phyloP scores from a whole-genome alignment of 2,113 vertebrate genomes.

The Numida meleagris region DNA sequence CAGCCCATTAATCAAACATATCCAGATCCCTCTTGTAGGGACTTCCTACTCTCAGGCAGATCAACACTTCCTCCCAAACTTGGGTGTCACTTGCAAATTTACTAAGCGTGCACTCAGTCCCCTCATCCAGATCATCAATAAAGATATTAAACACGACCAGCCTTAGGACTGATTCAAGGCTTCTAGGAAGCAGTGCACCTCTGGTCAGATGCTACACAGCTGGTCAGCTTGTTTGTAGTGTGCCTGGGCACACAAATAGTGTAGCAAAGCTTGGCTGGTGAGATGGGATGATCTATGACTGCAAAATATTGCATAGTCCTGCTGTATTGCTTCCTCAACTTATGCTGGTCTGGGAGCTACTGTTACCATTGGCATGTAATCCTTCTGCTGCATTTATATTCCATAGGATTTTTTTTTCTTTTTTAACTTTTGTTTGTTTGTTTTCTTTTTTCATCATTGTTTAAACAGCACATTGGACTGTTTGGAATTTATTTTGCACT shows the following conservation, averaged over 20 bases:
- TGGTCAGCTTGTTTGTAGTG: background rate
- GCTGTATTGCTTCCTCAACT: background rate
- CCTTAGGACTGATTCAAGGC: no score
- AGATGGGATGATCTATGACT: background rate
- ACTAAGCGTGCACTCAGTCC: no score
- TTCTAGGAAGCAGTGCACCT: background rate
- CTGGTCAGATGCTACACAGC: background rate
- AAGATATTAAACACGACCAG: no score
- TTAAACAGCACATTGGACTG: background rate
- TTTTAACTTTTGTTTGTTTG: background rate
- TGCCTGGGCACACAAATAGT: fast-evolving
- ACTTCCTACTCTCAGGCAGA: no score
- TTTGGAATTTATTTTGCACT: background rate
- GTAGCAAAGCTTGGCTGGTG: fast-evolving
- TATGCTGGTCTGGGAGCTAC: background rate
- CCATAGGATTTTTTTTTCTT: background rate
- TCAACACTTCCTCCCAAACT: no score
- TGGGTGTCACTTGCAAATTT: no score
- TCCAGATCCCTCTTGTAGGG: no score
- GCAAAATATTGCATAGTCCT: fast-evolving
- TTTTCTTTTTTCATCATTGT: fast-evolving
- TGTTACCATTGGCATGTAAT: fast-evolving
- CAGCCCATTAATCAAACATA: no score
- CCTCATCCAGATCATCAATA: no score
- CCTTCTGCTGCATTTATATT: background rate